A percentile compares a stretch with the other conserved stretches of the same genome.
phyloP scores from a whole-genome alignment of 2,888 invertebrate genomes.

The Xylocampa areola region DNA sequence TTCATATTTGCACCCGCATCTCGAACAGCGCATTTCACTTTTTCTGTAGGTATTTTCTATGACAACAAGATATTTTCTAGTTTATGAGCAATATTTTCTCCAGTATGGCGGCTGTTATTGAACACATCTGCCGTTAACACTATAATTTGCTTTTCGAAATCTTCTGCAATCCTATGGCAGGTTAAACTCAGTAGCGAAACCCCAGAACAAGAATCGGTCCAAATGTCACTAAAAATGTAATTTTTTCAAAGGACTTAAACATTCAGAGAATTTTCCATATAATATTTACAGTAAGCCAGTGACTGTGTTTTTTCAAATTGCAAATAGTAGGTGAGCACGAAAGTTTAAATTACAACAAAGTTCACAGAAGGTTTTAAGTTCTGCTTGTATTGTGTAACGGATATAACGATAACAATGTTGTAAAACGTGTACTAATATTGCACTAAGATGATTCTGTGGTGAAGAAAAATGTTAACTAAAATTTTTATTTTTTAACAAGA shows the following conservation, averaged over 20 bases:
- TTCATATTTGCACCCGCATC: conserved; percentile 47
- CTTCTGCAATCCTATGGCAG: not conserved
- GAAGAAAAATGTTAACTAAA: no score
- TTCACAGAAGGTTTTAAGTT: no score
- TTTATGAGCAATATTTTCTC: conserved; percentile 29
- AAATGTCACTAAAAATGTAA: not conserved
- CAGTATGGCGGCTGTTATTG: conserved; percentile 14
- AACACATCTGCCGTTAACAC: conserved; percentile 11
- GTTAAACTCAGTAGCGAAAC: not conserved
- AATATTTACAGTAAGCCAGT: no score
- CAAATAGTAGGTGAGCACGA: no score
- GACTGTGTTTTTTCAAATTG: no score
- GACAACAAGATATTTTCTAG: conserved; percentile 40
- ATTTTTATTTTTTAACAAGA: no score
- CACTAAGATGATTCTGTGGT: no score
- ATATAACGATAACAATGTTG: no score
- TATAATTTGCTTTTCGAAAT: conserved; percentile 11
- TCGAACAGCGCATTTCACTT: conserved; percentile 43
- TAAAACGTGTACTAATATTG: no score
- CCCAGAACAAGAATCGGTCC: not conserved
- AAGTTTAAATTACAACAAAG: no score
- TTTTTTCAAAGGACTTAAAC: not conserved
- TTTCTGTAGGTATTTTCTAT: conserved; percentile 44
- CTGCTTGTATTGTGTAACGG: no score
- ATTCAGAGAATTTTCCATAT: no score